Conservation (phyloP, 2,113 vertebrate species). For the Percina caprodes region DNA sequence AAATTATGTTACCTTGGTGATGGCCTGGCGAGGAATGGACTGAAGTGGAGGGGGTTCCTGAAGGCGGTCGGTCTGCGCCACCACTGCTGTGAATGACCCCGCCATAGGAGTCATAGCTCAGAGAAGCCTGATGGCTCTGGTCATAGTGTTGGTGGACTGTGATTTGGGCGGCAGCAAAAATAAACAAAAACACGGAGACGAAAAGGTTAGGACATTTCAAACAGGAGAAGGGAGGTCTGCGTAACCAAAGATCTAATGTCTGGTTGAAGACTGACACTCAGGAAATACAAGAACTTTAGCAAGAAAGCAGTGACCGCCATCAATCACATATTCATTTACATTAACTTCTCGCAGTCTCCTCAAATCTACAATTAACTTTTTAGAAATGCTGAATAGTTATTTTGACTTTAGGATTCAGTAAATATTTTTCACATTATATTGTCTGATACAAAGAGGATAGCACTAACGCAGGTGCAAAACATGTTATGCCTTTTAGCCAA, state of each 20-base stretch:
- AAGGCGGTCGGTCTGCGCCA: constrained; percentile 52
- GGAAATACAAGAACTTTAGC: neutral
- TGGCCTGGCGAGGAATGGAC: constrained; percentile 81
- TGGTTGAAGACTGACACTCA: neutral
- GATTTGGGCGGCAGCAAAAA: constrained; percentile 36
- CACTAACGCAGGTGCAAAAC: neutral
- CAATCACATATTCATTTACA: neutral
- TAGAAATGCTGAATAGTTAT: neutral
- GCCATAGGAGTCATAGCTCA: constrained; percentile 61
- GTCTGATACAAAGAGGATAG: neutral
- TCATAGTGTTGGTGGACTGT: constrained; percentile 66
- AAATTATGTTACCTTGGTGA: constrained; percentile 71
- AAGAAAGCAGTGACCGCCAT: neutral
- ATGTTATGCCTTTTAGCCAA: neutral
- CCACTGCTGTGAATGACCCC: constrained; percentile 29
- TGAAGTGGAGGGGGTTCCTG: constrained; percentile 78
- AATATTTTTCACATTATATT: neutral
- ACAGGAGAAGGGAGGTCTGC: neutral
- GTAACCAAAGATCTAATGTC: neutral
- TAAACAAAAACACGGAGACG: neutral
- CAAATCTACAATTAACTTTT: neutral
- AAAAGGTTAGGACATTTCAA: neutral
- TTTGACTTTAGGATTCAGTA: neutral
- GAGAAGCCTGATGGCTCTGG: constrained; percentile 66
- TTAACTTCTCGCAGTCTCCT: neutral